These are phyloP conservation scores for Hylia prasina DNA, from an alignment of 2,113 vertebrate genomes.

Conservation along the genomic window DNA sequence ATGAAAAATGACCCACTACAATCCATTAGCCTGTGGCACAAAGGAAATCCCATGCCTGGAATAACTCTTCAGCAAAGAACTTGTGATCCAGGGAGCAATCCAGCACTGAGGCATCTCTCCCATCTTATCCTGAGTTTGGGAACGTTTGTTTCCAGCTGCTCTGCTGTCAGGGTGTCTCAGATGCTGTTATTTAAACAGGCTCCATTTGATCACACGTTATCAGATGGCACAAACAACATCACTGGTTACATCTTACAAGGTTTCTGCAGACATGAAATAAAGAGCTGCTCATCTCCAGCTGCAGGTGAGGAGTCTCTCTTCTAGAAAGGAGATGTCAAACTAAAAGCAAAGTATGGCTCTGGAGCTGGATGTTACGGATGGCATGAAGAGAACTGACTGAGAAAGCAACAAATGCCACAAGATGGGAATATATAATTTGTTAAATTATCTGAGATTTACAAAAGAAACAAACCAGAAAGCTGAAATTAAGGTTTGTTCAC, in stretches of 20 bases:
- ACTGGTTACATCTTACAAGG: constrained; percentile 40
- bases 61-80: not conserved
- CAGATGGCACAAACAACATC: constrained; percentile 33
- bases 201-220: constrained; percentile 26
- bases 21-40: not conserved
- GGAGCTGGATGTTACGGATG: not conserved
- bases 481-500: not conserved
- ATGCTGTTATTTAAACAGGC: constrained; percentile 16
- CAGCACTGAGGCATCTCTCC: not conserved
- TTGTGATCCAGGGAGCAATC: not conserved
- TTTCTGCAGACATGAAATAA: not conserved
- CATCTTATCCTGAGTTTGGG: not conserved
- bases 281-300: not conserved
- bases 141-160: not conserved
- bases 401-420: not conserved
- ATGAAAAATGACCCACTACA: not conserved
- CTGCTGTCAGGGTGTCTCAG: constrained; percentile 9
- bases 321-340: not conserved
- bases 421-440: not conserved
- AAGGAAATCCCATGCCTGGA: constrained; percentile 19
- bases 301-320: not conserved
- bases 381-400: not conserved
- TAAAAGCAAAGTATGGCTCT: not conserved
- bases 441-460: constrained; percentile 7
- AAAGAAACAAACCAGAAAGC: not conserved